Percentiles rank a stretch among this genome's conserved stretches.
phyloP scores from a whole-genome alignment of 2,888 invertebrate species.

The Omphaloscelis lunosa region DNA sequence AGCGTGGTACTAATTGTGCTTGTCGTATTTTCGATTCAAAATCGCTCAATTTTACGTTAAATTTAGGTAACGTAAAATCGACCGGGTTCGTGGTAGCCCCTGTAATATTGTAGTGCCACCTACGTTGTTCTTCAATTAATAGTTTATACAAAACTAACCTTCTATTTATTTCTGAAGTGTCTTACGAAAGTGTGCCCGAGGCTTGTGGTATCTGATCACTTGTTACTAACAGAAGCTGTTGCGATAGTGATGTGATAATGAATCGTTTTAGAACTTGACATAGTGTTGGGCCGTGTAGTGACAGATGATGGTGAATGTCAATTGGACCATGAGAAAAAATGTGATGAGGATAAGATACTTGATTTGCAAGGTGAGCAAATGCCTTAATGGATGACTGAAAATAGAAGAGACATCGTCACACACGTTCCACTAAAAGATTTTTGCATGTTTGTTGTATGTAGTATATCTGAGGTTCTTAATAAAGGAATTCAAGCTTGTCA shows the following conservation, averaged over 20 bases:
- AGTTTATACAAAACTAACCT: neutral
- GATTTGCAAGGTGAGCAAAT: neutral
- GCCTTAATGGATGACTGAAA: neutral
- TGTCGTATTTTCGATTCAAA: neutral
- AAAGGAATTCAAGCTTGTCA: neutral
- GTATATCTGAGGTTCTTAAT: neutral
- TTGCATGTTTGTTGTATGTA: neutral
- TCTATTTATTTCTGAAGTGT: slow-evolving; percentile 2
- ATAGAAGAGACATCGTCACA: neutral
- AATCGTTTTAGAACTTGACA: slow-evolving; percentile 36
- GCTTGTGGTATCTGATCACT: slow-evolving; percentile 29
- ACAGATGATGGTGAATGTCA: slow-evolving; percentile 30
- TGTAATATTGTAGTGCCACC: neutral
- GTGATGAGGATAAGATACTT: neutral
- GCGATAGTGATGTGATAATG: slow-evolving; percentile 37
- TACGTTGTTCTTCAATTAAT: neutral
- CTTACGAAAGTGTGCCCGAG: slow-evolving; percentile 35
- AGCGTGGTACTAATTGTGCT: too few relatives aligned
- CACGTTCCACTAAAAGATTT: too few relatives aligned
- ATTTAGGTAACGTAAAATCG: too few relatives aligned
- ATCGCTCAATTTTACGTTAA: neutral
- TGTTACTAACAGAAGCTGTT: slow-evolving; percentile 35
- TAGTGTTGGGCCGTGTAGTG: slow-evolving; percentile 6
- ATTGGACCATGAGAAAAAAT: neutral
- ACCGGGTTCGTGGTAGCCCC: neutral